Conservation (phyloP, 2,797 vertebrate genomes). For the Molossus molossus region DNA sequence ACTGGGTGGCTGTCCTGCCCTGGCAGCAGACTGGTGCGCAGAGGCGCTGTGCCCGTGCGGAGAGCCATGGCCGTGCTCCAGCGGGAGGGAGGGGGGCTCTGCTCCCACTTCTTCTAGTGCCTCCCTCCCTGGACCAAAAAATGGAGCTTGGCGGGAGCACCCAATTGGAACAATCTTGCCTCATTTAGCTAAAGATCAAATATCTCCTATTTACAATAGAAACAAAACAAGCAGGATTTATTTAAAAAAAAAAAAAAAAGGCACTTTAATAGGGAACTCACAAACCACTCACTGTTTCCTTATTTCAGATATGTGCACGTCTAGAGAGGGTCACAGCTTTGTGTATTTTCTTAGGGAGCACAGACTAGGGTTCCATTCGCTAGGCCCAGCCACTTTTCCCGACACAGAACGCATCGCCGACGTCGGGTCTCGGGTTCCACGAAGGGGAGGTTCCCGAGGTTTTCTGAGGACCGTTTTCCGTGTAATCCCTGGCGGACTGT, state of each 20-base stretch:
- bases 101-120: not conserved
- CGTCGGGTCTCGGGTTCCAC: not conserved
- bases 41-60: no score
- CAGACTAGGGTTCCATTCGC: not conserved
- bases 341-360: not conserved
- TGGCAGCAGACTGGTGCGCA: no score
- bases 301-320: not conserved
- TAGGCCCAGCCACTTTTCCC: not conserved
- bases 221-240: conserved; percentile 10
- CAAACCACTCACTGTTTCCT: not conserved
- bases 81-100: not conserved
- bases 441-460: not conserved
- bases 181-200: not conserved
- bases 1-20: not conserved
- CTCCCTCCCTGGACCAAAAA: not conserved
- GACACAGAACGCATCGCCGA: not conserved
- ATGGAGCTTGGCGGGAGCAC: not conserved
- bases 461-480: not conserved
- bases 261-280: not conserved
- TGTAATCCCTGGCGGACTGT: not conserved
- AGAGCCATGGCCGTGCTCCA: no score
- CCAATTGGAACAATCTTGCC: not conserved
- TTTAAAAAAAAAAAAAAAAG: not conserved
- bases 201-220: not conserved
- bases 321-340: not conserved